Base-by-base conservation (phyloP, 1,140 invertebrate genomes). In the Calliphora vicina region DNA sequence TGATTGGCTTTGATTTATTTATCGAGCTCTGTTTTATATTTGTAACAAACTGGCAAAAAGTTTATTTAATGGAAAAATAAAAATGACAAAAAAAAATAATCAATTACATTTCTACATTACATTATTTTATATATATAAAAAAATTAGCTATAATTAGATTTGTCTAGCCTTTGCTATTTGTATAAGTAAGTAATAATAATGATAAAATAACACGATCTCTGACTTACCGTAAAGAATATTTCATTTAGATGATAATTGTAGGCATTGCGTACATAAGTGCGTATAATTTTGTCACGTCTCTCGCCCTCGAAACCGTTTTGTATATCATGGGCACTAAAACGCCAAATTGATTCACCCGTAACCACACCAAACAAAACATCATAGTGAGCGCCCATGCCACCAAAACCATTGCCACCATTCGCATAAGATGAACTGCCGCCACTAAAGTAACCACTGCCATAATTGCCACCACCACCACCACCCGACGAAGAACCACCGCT, bases 241-340 rank as follows among this genome's bases (percentile, higher is more conserved):
- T 99, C 98, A 86, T 97, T 97, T 84, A 98, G 93, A 91, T 99
- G 98, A 91, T 97, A 98, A 82, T 94, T 95, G 92, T 97, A 98
- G 42, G 97, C 94, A 91, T 99, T 99, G 80, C 98, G 93, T 17
- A 97, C 96, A 88, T 99, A 97, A 10, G 97, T 99, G 85, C 98
- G 92, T 85, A 99, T 94, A 86, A 99, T 97, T 90, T 96, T 95
- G 88, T 98, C 96, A 83, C 98, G 94, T 83, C 97, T 92, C 83
- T 96, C 95, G 71, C 96, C 95, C 87, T 98, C 96, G 87, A 99
- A 97, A 25, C 98, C 98, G 85, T 93, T 93, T 82, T 94, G 92
- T 82, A 99, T 94, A 88, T 99, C 97, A 84, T 93, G 93, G 71
- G 95, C 94, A 1, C 95, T 95, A 87, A 96, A 97, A 88, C 94